Percentiles rank a stretch among this genome's conserved stretches.
Conservation (phyloP, 1,140 invertebrate genomes). For the Eupristina koningsbergeri region DNA sequence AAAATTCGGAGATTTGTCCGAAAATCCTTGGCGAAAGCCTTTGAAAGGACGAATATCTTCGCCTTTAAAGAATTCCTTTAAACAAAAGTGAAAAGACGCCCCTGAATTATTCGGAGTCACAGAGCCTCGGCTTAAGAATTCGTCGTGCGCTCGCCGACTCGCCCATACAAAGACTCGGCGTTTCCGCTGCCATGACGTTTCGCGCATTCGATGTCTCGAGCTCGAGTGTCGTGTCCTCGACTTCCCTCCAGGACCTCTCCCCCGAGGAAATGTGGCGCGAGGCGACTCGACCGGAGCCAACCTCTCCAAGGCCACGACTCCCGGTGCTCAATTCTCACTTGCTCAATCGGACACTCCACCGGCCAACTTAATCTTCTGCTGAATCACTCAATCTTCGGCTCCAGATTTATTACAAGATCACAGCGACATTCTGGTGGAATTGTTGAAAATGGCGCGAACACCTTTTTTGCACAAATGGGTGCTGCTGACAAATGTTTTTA, state of each 20-base stretch:
- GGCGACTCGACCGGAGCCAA: constrained; percentile 2
- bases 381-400: background rate
- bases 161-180: background rate
- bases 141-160: background rate
- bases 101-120: background rate
- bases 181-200: constrained; percentile 17
- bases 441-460: too few species aligned
- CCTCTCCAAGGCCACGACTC: background rate
- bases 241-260: background rate
- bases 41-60: too few species aligned
- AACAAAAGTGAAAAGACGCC: constrained; percentile 13
- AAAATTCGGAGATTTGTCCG: background rate
- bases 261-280: background rate
- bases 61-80: too few species aligned
- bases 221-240: background rate
- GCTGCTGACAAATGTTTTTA: background rate
- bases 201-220: background rate
- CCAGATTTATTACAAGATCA: background rate
- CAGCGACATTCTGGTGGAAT: too few species aligned
- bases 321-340: background rate
- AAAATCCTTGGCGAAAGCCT: too few species aligned
- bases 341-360: background rate
- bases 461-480: background rate
- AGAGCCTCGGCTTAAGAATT: background rate
- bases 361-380: background rate